Conservation (phyloP, 1,140 invertebrate species). For the Mya arenaria region DNA sequence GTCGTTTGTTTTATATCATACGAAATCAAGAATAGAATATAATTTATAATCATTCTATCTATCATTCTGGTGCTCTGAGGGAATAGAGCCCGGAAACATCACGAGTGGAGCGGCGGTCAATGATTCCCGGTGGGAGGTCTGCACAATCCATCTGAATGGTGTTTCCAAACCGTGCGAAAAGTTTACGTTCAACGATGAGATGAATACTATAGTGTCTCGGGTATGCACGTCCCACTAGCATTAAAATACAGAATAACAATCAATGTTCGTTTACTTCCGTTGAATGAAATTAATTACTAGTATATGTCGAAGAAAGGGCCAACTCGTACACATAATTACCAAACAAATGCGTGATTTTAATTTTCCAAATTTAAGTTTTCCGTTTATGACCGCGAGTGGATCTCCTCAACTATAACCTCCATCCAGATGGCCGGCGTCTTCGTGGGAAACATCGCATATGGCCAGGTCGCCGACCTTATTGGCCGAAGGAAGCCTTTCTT, state of each 20-base stretch:
- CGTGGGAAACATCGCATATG: conserved; percentile 62
- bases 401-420: conserved; percentile 63
- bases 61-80: conserved; percentile 15
- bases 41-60: no score
- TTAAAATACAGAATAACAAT: no score
- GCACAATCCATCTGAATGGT: not conserved
- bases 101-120: not conserved
- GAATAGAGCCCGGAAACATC: not conserved
- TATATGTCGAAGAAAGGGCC: no score
- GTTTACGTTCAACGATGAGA: not conserved
- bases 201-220: not conserved
- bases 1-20: no score
- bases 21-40: no score
- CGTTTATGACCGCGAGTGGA: conserved; percentile 64
- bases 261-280: no score
- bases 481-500: conserved; percentile 67
- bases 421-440: conserved; percentile 74
- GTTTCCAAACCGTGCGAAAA: not conserved
- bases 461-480: conserved; percentile 66
- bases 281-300: no score
- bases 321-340: no score
- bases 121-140: not conserved
- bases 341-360: no score
- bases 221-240: not conserved
- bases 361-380: conserved; percentile 72